Evolutionary conservation across 2,888 invertebrate genomes (phyloP).

Genomic region (Noctua janthe): DNA sequence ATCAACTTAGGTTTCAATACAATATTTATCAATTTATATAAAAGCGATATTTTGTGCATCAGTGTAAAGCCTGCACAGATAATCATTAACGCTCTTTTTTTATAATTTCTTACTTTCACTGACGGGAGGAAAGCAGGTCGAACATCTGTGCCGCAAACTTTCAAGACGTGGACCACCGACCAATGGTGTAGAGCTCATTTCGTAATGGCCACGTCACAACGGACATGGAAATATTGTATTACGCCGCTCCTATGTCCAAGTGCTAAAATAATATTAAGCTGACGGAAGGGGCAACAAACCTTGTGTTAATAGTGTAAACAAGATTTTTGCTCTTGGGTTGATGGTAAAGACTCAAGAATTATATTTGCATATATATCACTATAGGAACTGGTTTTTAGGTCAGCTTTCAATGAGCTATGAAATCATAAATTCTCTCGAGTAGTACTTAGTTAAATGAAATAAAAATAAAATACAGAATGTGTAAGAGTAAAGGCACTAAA

Average conservation of each 20-base stretch:
- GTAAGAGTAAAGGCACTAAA: conserved; percentile 1
- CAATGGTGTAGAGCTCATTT: conserved; percentile 77
- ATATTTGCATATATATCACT: conserved; percentile 20
- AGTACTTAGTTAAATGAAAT: not conserved
- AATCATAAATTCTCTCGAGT: not conserved
- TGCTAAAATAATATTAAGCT: conserved; percentile 39
- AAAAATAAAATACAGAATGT: conserved; percentile 3
- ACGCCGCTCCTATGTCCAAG: conserved; percentile 38
- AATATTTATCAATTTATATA: not conserved
- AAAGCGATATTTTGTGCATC: conserved; percentile 13
- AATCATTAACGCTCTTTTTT: conserved; percentile 66
- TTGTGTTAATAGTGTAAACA: conserved; percentile 14
- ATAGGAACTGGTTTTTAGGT: conserved; percentile 16
- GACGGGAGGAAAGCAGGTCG: conserved; percentile 81
- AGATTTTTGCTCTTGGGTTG: conserved; percentile 18
- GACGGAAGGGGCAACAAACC: conserved; percentile 35
- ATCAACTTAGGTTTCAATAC: conserved; percentile 5
- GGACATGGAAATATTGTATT: conserved; percentile 60
- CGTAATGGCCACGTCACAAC: conserved; percentile 72
- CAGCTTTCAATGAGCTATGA: conserved; percentile 23
- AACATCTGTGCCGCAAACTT: conserved; percentile 77
- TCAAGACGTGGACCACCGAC: conserved; percentile 72
- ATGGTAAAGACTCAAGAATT: conserved; percentile 7
- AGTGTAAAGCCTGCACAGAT: conserved; percentile 22
- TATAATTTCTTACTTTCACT: conserved; percentile 82